Conservation (phyloP, 2,888 invertebrate genomes). For the Pristionchus exspectatus region DNA sequence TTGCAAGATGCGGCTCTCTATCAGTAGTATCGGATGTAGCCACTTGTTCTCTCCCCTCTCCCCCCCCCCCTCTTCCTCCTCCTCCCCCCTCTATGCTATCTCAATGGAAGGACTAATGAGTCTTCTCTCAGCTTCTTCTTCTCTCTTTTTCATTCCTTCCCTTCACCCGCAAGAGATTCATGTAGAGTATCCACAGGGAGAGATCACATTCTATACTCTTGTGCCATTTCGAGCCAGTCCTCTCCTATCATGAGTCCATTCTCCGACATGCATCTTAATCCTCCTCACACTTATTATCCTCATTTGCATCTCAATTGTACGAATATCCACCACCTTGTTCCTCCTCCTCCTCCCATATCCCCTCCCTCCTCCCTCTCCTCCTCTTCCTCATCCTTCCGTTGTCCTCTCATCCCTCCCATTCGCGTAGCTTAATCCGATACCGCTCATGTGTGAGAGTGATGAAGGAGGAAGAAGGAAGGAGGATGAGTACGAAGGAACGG, state of each 20-base stretch:
- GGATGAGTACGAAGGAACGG: constrained; percentile 15
- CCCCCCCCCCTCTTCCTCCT: background rate
- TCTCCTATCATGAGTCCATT: background rate
- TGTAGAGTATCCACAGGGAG: background rate
- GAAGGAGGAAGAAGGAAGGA: background rate
- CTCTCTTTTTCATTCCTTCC: constrained; percentile 33
- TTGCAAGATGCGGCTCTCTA: constrained; percentile 2
- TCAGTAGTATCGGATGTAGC: constrained; percentile 1
- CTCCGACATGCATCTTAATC: background rate
- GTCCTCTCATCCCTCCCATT: constrained; percentile 6
- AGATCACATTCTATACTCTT: background rate
- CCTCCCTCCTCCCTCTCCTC: background rate
- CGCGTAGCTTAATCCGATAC: constrained; percentile 32
- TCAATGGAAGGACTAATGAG: constrained; percentile 33
- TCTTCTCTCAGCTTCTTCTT: constrained; percentile 38
- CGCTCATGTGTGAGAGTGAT: constrained; percentile 25
- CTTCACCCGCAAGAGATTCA: background rate
- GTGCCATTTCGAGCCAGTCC: background rate
- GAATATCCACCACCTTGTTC: constrained; percentile 21
- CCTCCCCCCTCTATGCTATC: background rate
- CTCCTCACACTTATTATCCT: background rate
- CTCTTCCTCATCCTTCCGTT: constrained; percentile 19
- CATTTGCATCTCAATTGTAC: constrained; percentile 35
- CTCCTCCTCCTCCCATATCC: background rate
- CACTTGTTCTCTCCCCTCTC: constrained; percentile 13